Evolutionary conservation across 2,888 invertebrate genomes (phyloP), one percentile per base, ranked within the genome.

Genomic region (Caenorhabditis macrosperma): DNA sequence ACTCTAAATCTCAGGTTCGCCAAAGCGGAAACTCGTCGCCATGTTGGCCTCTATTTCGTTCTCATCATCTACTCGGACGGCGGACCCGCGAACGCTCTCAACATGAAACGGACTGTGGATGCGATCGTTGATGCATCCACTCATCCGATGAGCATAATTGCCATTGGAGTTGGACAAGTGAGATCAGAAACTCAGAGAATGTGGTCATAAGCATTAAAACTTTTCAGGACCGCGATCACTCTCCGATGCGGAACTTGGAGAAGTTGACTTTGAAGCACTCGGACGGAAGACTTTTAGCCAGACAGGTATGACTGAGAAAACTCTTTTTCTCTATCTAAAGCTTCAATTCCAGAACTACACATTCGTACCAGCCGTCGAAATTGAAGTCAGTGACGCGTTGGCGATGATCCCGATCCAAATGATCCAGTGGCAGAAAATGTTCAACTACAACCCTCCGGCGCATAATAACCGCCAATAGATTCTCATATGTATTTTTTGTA

Each of bases 51-150:
- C 20, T 87, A 87, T 66, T 89, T 88, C 63, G 72, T 86, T 10
- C 72, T 89, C 20, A 33, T 88, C 6, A 82, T 89, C 52, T 77
- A 89, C 44, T 88, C 89, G n/a, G 88, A 89, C 59, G 89, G 89
- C 12, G 84, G 80, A 15, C 78, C 87, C 2, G 77, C 82, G 1
- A 71, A 88, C 17, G 78, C 77, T 2, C 61, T 82, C 10, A 75
- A 74, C 3, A 66, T 68, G 67, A 72, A 72, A 69, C 48, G 84
- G 24, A 86, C 88, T 1, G 69, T 85, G 5, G 86, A 88, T 52
- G 85, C 87, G 3, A 54, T 88, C 20, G 82, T 85, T 12, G 83
- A 88, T 69, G 82, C 87, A 5, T 88, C 88, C 6, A 59, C 79
- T 17, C 82, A 83, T 60, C 89, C 89, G 12, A 82, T 89, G 55